Base-by-base conservation (phyloP, 2,797 vertebrate species). In the Alcedo atthis region DNA sequence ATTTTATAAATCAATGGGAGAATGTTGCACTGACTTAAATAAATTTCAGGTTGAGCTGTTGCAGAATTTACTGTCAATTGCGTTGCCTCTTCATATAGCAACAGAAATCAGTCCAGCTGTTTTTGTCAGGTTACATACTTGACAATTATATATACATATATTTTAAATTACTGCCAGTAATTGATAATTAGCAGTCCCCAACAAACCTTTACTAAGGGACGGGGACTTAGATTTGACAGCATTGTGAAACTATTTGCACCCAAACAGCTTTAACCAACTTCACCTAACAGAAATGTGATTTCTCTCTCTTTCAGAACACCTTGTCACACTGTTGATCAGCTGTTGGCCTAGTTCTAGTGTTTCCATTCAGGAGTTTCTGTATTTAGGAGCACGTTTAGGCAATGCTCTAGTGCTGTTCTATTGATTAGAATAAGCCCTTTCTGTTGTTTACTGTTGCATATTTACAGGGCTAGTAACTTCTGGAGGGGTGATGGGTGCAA, bases 321-420 rank as follows among this genome's bases (percentile, higher is more conserved):
- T 30, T 53, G 51, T n/a, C 10, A 53, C 28, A 30, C 28, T 30
- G 19, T 30, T 30, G 30, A 30, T 30, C 30, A 28, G 15, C 51
- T 17, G 17, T 30, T 53, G 16, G 37, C 37, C 37, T 40, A 40
- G 37, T 81, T 80, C 82, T 45, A 51, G 15, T 68, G 55, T 74
- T 87, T 76, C 74, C 80, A 49, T 89, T 94, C 46, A 78, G 55
- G 83, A 75, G 54, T 40, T 73, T 71, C 77, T 79, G 17, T 83
- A 37, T 33, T 62, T 80, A 33, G 1, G 15, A 74, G 46, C 54
- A 22, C 3, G 2, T 54, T 80, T 46, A 46, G 53, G 42, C 79
- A 61, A 8, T 46, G 79, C 66, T 87, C 77, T 89, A 43, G 53
- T 81, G 18, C 64, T 11, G 6, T 40, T 74, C 49, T n/a, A 4